These are phyloP conservation scores for Falcaria lacertinaria DNA, from an alignment of 2,888 invertebrate genomes.

Conservation along the genomic window DNA sequence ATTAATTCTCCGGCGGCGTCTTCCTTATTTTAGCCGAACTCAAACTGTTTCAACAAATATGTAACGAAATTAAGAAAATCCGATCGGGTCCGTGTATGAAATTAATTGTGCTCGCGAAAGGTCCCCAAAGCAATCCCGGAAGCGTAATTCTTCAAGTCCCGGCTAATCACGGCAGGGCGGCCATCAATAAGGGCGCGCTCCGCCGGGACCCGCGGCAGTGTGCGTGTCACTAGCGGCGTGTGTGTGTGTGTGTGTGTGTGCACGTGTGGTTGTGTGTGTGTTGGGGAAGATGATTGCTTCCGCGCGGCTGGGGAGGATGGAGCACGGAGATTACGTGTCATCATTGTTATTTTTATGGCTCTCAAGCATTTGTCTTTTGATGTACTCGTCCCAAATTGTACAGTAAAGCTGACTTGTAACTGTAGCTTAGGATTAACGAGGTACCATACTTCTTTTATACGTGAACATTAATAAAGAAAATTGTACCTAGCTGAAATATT, in stretches of 20 bases:
- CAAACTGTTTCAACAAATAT: too few relatives aligned
- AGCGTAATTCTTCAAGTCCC: neutral
- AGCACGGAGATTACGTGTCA: neutral
- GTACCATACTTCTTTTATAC: too few relatives aligned
- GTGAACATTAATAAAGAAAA: too few relatives aligned
- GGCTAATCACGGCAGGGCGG: constrained; percentile 13
- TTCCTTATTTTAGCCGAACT: too few relatives aligned
- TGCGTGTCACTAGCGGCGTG: constrained; percentile 30
- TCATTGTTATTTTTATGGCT: neutral
- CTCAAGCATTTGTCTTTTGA: neutral
- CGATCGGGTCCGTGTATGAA: too few relatives aligned
- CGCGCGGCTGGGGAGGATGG: neutral
- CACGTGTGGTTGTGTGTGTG: neutral
- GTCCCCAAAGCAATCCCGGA: neutral
- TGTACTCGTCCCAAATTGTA: neutral
- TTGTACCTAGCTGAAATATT: too few relatives aligned
- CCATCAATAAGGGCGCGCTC: constrained; percentile 30
- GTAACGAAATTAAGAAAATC: too few relatives aligned
- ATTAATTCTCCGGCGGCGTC: too few relatives aligned
- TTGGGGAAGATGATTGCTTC: neutral
- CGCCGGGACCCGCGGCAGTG: constrained; percentile 23
- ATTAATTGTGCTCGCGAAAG: neutral
- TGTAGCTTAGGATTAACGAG: neutral
- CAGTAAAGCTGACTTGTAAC: neutral
- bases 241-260: constrained; percentile 20